These are phyloP conservation scores for Morpho deidamia DNA, from an alignment of 2,888 invertebrate genomes.

Conservation along the genomic window DNA sequence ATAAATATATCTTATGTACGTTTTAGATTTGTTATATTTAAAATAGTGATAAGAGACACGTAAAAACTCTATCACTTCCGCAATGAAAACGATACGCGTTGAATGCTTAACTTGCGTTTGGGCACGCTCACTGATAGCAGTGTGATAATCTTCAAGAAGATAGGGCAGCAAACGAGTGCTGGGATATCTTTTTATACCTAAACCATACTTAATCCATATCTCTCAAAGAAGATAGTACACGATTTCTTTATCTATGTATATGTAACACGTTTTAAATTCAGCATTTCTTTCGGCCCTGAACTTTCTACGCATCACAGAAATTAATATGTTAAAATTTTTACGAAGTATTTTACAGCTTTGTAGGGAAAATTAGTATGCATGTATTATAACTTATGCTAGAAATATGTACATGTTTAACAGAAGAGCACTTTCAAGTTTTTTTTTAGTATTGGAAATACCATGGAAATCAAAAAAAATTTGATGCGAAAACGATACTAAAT, in stretches of 20 bases:
- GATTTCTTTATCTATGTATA: constrained; percentile 18
- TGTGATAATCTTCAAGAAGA: constrained; percentile 56
- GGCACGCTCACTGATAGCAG: constrained; percentile 56
- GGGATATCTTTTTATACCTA: constrained; percentile 21
- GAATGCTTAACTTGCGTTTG: constrained; percentile 14
- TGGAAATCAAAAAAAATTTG: too few relatives aligned
- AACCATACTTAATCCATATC: constrained; percentile 16
- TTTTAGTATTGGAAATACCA: too few relatives aligned
- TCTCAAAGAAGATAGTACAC: constrained; percentile 27
- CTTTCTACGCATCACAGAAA: background rate
- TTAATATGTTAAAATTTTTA: background rate
- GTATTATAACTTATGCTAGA: too few relatives aligned
- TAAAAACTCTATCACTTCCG: constrained; percentile 7
- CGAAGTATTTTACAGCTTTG: too few relatives aligned
- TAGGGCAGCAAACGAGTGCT: constrained; percentile 30
- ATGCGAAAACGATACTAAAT: too few relatives aligned
- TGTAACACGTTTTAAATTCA: constrained; percentile 19
- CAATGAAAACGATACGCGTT: constrained; percentile 14
- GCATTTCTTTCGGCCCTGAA: constrained; percentile 17
- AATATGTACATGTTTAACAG: too few relatives aligned
- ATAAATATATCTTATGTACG: background rate
- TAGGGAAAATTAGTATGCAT: too few relatives aligned
- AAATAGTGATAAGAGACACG: background rate
- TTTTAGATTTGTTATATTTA: background rate
- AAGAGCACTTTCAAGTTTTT: too few relatives aligned